Conservation (phyloP, 2,113 vertebrate genomes). For the Phoxinus phoxinus region DNA sequence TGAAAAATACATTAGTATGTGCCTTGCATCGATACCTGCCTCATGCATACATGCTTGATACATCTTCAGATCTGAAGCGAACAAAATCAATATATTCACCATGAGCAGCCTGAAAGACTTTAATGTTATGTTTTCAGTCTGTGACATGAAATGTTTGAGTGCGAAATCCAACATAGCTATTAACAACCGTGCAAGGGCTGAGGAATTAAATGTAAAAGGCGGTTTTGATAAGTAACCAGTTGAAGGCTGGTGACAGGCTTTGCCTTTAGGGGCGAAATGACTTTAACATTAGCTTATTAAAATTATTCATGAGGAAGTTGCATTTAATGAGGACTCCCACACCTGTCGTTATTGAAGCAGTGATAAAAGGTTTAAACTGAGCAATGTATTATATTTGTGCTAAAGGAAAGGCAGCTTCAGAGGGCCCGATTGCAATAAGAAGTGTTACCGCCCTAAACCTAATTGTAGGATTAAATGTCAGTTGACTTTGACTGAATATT, state of each 20-base stretch:
- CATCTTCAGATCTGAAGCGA: background rate
- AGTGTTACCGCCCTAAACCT: background rate
- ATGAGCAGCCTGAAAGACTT: background rate
- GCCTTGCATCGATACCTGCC: background rate
- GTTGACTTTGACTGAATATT: slow-evolving; percentile 6
- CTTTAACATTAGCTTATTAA: slow-evolving; percentile 35
- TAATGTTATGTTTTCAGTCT: slow-evolving; percentile 9
- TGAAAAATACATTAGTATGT: background rate
- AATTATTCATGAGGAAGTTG: slow-evolving; percentile 52
- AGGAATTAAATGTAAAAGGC: slow-evolving; percentile 7
- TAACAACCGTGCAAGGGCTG: background rate
- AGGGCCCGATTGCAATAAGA: slow-evolving; percentile 7
- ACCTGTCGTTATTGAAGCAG: slow-evolving; percentile 43
- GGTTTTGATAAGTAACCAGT: slow-evolving; percentile 38
- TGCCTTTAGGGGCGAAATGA: slow-evolving; percentile 37
- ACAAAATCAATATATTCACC: slow-evolving; percentile 9
- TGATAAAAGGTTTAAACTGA: slow-evolving; percentile 54
- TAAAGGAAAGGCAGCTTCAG: slow-evolving; percentile 3
- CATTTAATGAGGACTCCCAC: slow-evolving; percentile 43
- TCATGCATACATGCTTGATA: background rate
- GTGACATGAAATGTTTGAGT: slow-evolving; percentile 24
- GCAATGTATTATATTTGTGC: slow-evolving; percentile 7
- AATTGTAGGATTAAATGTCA: slow-evolving; percentile 38
- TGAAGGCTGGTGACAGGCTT: slow-evolving; percentile 36
- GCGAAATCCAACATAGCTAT: slow-evolving; percentile 22